Conservation (phyloP, 2,888 invertebrate genomes). For the Melinaea menophilus region DNA sequence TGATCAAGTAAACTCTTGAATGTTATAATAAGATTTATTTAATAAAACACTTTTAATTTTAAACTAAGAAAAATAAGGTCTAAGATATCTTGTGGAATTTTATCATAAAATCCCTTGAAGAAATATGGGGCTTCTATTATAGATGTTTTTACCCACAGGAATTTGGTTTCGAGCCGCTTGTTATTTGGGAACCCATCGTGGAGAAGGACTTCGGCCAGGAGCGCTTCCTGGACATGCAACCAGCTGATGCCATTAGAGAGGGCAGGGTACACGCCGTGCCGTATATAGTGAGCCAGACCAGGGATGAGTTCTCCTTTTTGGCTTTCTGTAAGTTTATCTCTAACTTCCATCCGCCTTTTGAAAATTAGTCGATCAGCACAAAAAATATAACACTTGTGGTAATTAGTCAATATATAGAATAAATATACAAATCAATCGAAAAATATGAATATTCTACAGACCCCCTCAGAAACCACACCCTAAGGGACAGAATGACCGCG, state of each 20-base stretch:
- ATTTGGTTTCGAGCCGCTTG: slow-evolving; percentile 72
- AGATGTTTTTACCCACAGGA: slow-evolving; percentile 52
- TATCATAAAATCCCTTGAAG: no score
- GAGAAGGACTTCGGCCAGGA: slow-evolving; percentile 83
- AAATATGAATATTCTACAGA: neutral
- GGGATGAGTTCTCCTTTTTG: slow-evolving; percentile 81
- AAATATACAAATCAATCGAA: neutral
- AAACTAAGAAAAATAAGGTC: no score
- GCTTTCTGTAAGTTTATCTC: slow-evolving; percentile 74
- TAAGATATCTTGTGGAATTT: no score
- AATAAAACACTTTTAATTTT: no score
- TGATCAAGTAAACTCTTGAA: no score
- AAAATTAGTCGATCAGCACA: neutral
- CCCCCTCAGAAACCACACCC: slow-evolving; percentile 59
- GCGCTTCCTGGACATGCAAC: slow-evolving; percentile 80
- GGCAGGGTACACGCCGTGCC: slow-evolving; percentile 81
- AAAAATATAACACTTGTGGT: neutral
- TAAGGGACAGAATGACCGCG: slow-evolving; percentile 73
- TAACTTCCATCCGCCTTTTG: neutral
- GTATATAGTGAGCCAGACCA: slow-evolving; percentile 80
- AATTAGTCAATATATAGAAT: no score
- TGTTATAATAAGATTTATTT: no score
- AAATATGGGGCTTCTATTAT: no score
- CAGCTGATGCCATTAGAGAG: slow-evolving; percentile 74
- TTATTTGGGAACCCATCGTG: slow-evolving; percentile 80